Evolutionary conservation across 92 coral and sea anemone species (phyloP).

Genomic region (Hydrozoanthus gracilis): DNA sequence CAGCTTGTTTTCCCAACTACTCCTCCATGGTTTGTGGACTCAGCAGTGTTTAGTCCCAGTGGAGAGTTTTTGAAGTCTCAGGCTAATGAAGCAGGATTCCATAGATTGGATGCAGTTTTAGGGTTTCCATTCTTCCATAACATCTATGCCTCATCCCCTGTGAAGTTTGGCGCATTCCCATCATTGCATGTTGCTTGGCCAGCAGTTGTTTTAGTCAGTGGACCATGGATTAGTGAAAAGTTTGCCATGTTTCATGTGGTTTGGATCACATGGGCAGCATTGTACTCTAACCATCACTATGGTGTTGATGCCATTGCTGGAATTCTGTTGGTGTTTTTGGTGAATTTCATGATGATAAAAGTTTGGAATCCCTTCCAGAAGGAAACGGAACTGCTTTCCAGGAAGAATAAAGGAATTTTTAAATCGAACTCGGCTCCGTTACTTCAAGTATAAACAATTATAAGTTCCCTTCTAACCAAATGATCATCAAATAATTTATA

Average conservation of each 20-base stretch:
- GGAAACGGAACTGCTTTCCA: slow-evolving; percentile 9
- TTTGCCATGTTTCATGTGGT: slow-evolving; percentile 99
- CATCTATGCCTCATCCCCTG: slow-evolving; percentile 97
- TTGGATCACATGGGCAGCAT: slow-evolving; percentile 99
- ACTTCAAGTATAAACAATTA: slow-evolving; percentile 27
- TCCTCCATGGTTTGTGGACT: slow-evolving; percentile 99
- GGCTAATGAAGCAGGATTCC: slow-evolving; percentile 98
- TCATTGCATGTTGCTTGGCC: slow-evolving; percentile 99
- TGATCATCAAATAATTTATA: background rate
- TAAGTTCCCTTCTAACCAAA: background rate
- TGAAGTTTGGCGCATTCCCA: slow-evolving; percentile 98
- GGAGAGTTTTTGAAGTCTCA: slow-evolving; percentile 89
- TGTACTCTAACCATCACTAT: slow-evolving; percentile 99
- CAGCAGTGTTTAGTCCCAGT: slow-evolving; percentile 91
- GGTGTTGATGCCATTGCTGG: slow-evolving; percentile 99
- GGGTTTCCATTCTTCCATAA: slow-evolving; percentile 95
- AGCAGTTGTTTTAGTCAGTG: slow-evolving; percentile 92
- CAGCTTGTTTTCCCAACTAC: slow-evolving; percentile 97
- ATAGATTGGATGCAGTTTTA: slow-evolving; percentile 91
- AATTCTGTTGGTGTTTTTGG: slow-evolving; percentile 90
- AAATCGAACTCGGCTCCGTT: slow-evolving; percentile 41
- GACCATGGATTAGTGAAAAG: slow-evolving; percentile 99
- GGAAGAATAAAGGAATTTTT: slow-evolving; percentile 30
- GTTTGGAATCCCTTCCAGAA: slow-evolving; percentile 95
- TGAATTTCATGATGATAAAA: slow-evolving; percentile 92